Base-by-base conservation (phyloP, 2,113 vertebrate species). In the Pionites leucogaster region DNA sequence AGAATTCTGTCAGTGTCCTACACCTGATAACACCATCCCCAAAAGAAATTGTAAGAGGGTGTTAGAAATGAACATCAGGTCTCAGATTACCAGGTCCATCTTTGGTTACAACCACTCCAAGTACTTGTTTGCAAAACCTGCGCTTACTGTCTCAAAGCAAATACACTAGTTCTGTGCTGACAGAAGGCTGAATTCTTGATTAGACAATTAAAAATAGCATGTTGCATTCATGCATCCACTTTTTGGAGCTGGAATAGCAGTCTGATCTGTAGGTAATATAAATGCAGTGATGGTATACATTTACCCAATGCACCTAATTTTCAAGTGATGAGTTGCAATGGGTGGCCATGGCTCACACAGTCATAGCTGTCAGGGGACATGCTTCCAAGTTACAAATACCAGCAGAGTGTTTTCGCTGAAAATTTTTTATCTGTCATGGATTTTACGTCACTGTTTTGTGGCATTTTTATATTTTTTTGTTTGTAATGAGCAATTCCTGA, bases 301-400 rank as follows among this genome's bases (percentile, higher is more conserved):
- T 50, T 67, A 4, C 1, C 6, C 25, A 42, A 14, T 24, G 31
- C 29, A 25, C 15, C 31, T 49, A 19, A 53, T 24, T 68, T 63
- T 33, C 2, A 33, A 13, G 19, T 72, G 39, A 13, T 49, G 8
- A 52, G 14, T 35, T 68, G 20, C 16, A 62, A n/a, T 0, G 1
- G 17, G 33, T 31, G 33, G 19, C 33, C 31, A 15, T 16, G 35
- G 13, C 33, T 41, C 10, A 60, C n/a, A 37, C 3, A 82, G 49
- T 9, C 3, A 0, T 18, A 28, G 7, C 53, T 78, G 33, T 31
- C 6, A 2, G 14, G 35, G 28, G 18, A 41, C 14, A 17, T 42
- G 10, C 11, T 42, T 76, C 25, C 19, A 42, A 47, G 57, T 71
- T 28, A 71, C 12, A 37, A 76, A 50, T 8, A 17, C 4, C 37